Base-by-base conservation (phyloP, 2,113 vertebrate species). In the Corvus hawaiiensis region DNA sequence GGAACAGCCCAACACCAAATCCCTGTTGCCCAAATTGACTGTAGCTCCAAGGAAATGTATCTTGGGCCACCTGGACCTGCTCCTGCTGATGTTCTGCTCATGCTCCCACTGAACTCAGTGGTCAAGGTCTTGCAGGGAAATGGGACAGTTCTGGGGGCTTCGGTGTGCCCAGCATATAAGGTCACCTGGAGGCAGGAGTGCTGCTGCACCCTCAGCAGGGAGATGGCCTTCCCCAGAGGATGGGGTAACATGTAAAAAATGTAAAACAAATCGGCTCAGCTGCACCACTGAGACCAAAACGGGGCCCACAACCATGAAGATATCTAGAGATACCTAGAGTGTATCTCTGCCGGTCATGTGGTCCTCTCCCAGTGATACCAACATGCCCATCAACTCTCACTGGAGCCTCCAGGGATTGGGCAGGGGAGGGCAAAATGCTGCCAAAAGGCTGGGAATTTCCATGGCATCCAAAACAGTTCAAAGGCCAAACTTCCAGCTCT, bases 271-370 rank as follows among this genome's bases (percentile, higher is more conserved):
- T 80, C 71, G 39, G 5, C 72, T 90, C 39, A 39, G 41, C 64
- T 61, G 71, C 58, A 89, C 69, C 62, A 73, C 74, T 58, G 67
- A 91, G 75, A 87, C 62, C 75, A 69, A 61, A 82, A 76, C 3
- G 41, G 35, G 87, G 21, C 58, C 66, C 69, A 61, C n/a, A 58
- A 22, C 30, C 67, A 32, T 48, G 32, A 82, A 54, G 43, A 9
- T 28, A 35, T 8, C 82, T 30, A 30, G n/a, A 72, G 56, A 33
- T 10, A 37, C 2, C 54, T 23, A 37, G 33, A 33, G 19, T 2
- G 0, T 58, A 35, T 51, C 88, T 82, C 61, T 82, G 58, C 28
- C 0, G 0, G 62, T 84, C 74, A 58, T 7, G 46, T 3, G 26
- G n/a, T 84, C 63, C 62, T 62, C 46, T 91, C 84, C 81, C 77